Evolutionary conservation across 2,888 invertebrate species (phyloP), one percentile per base, ranked within the genome.

Genomic region (Trichogramma dendrolimi): DNA sequence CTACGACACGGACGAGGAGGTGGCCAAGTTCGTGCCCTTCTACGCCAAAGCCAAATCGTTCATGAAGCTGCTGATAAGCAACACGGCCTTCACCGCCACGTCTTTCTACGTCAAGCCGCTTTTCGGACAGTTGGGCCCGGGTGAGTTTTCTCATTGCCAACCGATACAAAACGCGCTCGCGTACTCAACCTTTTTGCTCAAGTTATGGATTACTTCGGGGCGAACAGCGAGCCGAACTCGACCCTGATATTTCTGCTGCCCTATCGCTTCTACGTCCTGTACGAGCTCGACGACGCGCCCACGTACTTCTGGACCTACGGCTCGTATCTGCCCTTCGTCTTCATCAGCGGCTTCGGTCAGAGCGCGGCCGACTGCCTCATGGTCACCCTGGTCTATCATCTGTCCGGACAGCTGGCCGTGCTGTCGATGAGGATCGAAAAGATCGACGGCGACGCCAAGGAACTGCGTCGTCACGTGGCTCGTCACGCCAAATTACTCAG

Each of bases 31-130:
- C 39, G 47, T 72, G 0, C 53, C 66, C 4, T 75, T 74, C 46
- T 71, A 72, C 27, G 56, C 55, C 0, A 72, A 63, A 11, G 70
- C 74, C 0, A 72, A 72, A 57, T 61, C 65, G 4, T 73, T 74
- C 58, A 67, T 72, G 5, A 72, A 71, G 55, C 56, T 74, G 4
- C 59, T 73, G 41, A 69, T 70, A 14, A 59, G 58, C 2, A 72
- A 75, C 46, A 71, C 74, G 5, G 64, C 68, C 1, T 55, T 73
- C 8, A 74, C 74, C 0, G 74, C 74, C 1, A 66, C 68, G 0
- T 73, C 72, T 1, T 74, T 71, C 60, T 75, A 72, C 51, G 47
- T 71, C 5, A 74, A 75, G 48, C 74, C 75, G 5, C 58, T 76
- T 10, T 58, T 72, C 27, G 70, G 68, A 8, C 69, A 72, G 51